Base-by-base conservation (phyloP, 2,797 vertebrate species). In the Notolabrus celidotus region DNA sequence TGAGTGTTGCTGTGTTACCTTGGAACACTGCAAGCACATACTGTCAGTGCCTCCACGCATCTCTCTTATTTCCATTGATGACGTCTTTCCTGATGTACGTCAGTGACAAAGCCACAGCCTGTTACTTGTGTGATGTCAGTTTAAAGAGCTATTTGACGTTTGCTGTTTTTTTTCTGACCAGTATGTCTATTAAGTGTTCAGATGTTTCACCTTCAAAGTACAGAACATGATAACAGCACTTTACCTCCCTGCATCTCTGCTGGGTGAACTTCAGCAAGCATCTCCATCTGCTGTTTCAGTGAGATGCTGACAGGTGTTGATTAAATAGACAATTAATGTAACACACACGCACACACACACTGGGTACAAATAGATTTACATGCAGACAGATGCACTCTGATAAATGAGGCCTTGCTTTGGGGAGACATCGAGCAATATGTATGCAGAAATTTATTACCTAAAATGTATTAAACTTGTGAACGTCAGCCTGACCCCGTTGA, bases 401-500 rank as follows among this genome's bases (percentile, higher is more conserved):
- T 1, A 15, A 62, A 57, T 29, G 29, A 23, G 22, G 19, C 17
- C 36, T 16, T 5, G 49, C 22, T 61, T 34, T 31, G 20, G 43
- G 29, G 52, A 43, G 11, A 46, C 19, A 22, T 15, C 16, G 39
- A 19, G n/a, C 20, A 34, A 46, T 34, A 23, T 47, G 34, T 27
- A 34, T 19, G 25, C 22, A 50, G 10, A 25, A 52, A 54, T 46
- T 34, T 57, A 57, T 71, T 51, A 42, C 20, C 29, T 31, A 19
- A 69, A 38, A 77, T 70, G 29, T 71, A 79, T 75, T 53, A 61
- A n/a, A 65, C 31, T 31, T 23, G 38, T n/a, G 54, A 81, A 72
- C 43, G 34, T 39, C 42, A 63, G 55, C 29, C 10, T 74, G 72
- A 75, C 64, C 62, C 75, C 76, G 80, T 53, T 34, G 10, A 65